Conservation (phyloP, 2,113 vertebrate genomes). For the Mobula hypostoma region DNA sequence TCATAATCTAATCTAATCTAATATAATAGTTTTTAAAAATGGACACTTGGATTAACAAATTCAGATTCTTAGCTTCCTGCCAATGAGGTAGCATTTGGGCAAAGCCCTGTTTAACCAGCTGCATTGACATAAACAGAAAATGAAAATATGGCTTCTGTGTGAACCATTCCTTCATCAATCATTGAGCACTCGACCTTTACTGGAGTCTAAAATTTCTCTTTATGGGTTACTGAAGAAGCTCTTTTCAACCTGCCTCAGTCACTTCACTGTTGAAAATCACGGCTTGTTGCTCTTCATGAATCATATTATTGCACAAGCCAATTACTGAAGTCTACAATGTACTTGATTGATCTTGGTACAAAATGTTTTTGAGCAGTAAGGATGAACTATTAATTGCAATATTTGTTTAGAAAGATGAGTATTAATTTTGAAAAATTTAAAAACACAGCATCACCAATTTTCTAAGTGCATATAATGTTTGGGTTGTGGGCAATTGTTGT, state of each 20-base stretch:
- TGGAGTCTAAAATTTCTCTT: background rate
- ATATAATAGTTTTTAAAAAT: background rate
- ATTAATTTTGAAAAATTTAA: background rate
- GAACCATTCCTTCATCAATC: background rate
- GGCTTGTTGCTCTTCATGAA: background rate
- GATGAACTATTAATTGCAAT: background rate
- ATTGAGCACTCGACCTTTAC: too few species aligned
- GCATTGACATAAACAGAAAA: background rate
- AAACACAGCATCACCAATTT: background rate
- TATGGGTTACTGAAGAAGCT: background rate
- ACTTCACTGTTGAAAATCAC: background rate
- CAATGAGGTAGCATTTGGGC: background rate
- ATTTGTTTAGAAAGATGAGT: background rate
- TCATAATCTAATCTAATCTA: too few species aligned
- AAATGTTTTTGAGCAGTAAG: too few species aligned
- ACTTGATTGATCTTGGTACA: background rate
- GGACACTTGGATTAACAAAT: background rate
- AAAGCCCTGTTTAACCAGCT: constrained; percentile 6
- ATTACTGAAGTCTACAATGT: background rate
- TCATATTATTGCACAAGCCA: background rate
- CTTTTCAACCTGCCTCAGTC: background rate
- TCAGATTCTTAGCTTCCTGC: background rate
- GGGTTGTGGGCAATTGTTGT: too few species aligned
- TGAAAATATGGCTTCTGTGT: constrained; percentile 7
- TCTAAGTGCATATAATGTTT: too few species aligned